phyloP scores from a whole-genome alignment of 2,888 invertebrate genomes.

The Escarpia spicata region DNA sequence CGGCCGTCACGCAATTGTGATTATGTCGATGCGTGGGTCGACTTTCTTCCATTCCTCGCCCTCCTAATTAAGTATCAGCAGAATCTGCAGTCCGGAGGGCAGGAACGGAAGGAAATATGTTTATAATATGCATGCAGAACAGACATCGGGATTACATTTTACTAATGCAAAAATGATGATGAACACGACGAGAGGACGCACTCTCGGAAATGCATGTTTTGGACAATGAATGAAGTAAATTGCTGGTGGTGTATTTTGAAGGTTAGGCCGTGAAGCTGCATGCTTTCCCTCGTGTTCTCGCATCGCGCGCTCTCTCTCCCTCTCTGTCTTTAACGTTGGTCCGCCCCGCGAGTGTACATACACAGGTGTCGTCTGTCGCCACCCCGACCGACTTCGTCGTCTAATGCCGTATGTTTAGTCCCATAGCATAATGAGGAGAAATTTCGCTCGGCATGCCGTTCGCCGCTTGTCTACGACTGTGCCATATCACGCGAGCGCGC shows the following conservation, averaged over 20 bases:
- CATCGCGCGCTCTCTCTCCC: neutral
- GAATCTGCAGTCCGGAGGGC: slow-evolving; percentile 6
- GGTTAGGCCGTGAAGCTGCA: slow-evolving; percentile 16
- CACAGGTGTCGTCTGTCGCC: neutral
- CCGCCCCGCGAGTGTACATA: slow-evolving; percentile 10
- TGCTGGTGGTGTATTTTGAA: neutral
- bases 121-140: slow-evolving; percentile 13
- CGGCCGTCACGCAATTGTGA: slow-evolving; percentile 8
- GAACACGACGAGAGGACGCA: neutral
- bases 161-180: slow-evolving; percentile 1
- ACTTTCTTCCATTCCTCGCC: neutral
- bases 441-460: slow-evolving; percentile 16
- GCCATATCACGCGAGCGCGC: neutral
- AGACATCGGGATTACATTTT: slow-evolving; percentile 1
- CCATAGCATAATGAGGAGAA: neutral
- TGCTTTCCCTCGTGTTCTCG: slow-evolving; percentile 16
- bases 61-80: slow-evolving; percentile 14
- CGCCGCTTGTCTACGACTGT: neutral
- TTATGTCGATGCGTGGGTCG: slow-evolving; percentile 10
- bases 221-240: neutral
- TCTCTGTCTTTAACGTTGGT: neutral
- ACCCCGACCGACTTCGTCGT: neutral
- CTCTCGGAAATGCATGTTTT: neutral
- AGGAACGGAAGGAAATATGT: neutral
- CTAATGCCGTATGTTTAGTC: slow-evolving; percentile 3